phyloP scores from a whole-genome alignment of 1,140 invertebrate genomes.

The Heliconius melpomene region DNA sequence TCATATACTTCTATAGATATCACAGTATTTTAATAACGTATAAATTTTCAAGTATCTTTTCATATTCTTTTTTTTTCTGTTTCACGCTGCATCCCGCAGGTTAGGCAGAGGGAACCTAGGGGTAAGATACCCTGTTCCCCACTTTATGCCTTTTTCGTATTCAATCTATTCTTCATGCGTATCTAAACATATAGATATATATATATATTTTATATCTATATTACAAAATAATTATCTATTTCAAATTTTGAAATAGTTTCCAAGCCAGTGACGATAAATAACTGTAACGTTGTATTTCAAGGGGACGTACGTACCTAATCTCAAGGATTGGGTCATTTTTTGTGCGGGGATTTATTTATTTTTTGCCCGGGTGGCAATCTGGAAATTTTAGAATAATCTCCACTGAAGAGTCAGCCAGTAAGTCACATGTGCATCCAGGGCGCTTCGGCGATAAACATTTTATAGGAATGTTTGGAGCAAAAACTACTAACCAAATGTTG shows the following conservation, averaged over 20 bases:
- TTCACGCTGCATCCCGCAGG: no score
- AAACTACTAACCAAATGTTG: constrained; percentile 74
- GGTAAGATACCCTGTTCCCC: no score
- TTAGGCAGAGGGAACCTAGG: no score
- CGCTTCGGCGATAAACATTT: constrained; percentile 74
- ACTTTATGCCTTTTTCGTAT: no score
- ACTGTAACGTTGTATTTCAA: constrained; percentile 30
- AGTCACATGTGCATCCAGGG: constrained; percentile 50
- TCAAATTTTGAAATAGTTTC: neutral
- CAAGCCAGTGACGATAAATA: constrained; percentile 24
- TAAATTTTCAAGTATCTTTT: no score
- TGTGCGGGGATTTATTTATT: constrained; percentile 66
- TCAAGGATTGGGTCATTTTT: constrained; percentile 72
- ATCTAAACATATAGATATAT: no score
- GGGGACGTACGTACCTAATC: constrained; percentile 52
- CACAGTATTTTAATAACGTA: no score
- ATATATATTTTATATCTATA: no score
- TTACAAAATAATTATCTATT: neutral
- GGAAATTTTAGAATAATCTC: constrained; percentile 78
- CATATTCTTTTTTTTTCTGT: no score
- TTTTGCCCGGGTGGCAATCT: constrained; percentile 78
- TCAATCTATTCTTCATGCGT: no score
- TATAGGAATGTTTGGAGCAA: constrained; percentile 74
- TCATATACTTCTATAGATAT: no score
- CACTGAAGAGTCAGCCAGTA: constrained; percentile 49